Evolutionary conservation across 2,888 invertebrate species (phyloP).

Genomic region (Hoplodrina ambigua): DNA sequence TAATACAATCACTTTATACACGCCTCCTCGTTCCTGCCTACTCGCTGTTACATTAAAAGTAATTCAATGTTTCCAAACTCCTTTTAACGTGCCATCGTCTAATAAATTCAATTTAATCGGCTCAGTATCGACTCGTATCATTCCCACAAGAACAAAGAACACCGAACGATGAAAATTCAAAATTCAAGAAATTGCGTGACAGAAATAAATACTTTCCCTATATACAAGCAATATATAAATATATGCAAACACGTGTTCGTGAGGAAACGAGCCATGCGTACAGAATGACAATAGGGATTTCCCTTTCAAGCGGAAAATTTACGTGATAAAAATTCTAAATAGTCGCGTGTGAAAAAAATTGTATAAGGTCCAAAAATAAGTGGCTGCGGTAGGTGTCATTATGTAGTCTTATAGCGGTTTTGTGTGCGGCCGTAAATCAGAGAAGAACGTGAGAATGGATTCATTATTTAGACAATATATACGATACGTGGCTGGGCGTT

Average conservation of each 20-base stretch:
- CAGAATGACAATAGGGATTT: slow-evolving; percentile 89
- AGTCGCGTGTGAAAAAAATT: slow-evolving; percentile 89
- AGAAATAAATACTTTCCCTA: slow-evolving; percentile 83
- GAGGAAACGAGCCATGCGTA: slow-evolving; percentile 84
- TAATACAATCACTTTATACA: slow-evolving; percentile 49
- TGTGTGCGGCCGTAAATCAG: slow-evolving; percentile 85
- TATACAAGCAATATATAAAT: slow-evolving; percentile 77
- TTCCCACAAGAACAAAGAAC: slow-evolving; percentile 66
- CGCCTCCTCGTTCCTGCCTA: slow-evolving; percentile 48
- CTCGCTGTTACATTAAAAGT: slow-evolving; percentile 65
- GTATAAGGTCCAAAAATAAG: slow-evolving; percentile 86
- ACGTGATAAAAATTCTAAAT: slow-evolving; percentile 89
- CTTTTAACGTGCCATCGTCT: slow-evolving; percentile 76
- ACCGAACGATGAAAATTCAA: slow-evolving; percentile 78
- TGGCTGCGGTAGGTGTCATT: slow-evolving; percentile 89
- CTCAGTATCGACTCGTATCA: slow-evolving; percentile 69
- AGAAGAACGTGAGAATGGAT: slow-evolving; percentile 85
- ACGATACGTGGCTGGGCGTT: slow-evolving; percentile 68
- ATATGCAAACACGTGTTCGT: slow-evolving; percentile 88
- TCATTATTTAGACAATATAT: slow-evolving; percentile 85
- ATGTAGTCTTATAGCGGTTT: slow-evolving; percentile 84
- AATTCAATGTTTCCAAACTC: slow-evolving; percentile 68
- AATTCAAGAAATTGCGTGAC: slow-evolving; percentile 86
- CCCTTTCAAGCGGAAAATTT: slow-evolving; percentile 90
- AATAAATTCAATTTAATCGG: slow-evolving; percentile 81